Conservation (phyloP, 2,888 invertebrate species). For the Cryptus viduatorius region DNA sequence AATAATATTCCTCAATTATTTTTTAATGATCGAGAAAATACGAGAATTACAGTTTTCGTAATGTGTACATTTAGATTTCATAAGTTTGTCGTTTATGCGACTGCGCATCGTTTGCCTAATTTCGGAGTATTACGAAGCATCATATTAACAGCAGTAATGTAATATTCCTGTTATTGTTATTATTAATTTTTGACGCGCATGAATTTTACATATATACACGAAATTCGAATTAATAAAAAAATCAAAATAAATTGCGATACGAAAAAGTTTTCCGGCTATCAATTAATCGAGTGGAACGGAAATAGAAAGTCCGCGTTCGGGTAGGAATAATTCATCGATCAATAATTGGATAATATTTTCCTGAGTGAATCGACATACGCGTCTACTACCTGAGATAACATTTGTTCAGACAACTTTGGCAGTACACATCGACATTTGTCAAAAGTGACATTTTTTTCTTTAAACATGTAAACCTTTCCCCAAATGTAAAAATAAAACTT, state of each 20-base stretch:
- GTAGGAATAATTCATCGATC: background rate
- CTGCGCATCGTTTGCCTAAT: too few species aligned
- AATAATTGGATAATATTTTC: conserved; percentile 4
- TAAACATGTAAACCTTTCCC: background rate
- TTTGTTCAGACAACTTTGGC: background rate
- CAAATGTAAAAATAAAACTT: background rate
- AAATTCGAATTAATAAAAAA: background rate
- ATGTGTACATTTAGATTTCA: background rate
- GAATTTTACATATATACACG: background rate
- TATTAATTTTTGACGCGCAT: background rate
- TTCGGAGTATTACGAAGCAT: too few species aligned
- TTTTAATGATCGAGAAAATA: background rate
- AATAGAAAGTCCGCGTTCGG: background rate
- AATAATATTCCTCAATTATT: background rate
- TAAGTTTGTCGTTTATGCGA: too few species aligned
- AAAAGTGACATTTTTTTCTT: background rate
- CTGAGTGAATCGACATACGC: background rate
- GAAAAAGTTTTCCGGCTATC: background rate
- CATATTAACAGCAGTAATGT: too few species aligned
- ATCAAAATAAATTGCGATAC: background rate
- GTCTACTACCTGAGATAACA: background rate
- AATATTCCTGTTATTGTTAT: too few species aligned
- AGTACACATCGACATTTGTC: background rate
- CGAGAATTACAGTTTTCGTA: background rate
- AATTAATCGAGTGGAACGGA: background rate